A percentile compares a stretch with the other conserved stretches of the same genome.
Conservation (phyloP, 2,888 invertebrate species). For the Dorcus hopei region DNA sequence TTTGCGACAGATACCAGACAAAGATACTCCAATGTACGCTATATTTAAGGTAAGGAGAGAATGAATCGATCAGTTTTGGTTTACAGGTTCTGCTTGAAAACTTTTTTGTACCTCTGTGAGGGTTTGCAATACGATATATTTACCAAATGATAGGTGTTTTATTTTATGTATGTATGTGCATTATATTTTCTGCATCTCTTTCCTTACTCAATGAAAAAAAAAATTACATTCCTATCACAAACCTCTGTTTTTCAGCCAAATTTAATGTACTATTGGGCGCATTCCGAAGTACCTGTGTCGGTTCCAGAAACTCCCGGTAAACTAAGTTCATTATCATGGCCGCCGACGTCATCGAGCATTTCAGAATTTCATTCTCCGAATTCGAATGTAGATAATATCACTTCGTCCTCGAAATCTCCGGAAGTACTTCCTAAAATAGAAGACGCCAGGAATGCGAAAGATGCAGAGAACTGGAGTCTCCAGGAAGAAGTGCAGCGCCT, state of each 20-base stretch:
- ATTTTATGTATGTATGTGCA: too few relatives aligned
- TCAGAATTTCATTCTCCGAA: conserved; percentile 30
- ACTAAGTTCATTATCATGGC: conserved; percentile 71
- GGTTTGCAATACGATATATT: too few relatives aligned
- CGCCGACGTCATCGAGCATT: conserved; percentile 53
- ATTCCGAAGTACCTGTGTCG: conserved; percentile 67
- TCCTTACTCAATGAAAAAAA: too few relatives aligned
- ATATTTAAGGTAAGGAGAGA: conserved; percentile 65
- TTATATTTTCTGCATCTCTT: too few relatives aligned
- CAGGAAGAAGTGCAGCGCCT: conserved; percentile 55
- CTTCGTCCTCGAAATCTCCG: conserved; percentile 30
- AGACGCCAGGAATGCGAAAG: conserved; percentile 34
- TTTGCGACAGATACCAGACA: conserved; percentile 74
- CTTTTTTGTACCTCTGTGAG: not conserved
- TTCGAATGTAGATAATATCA: conserved; percentile 28
- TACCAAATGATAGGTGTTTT: too few relatives aligned
- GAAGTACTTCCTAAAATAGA: conserved; percentile 24
- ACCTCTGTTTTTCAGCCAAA: conserved; percentile 64
- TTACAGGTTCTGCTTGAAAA: not conserved
- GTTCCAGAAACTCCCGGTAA: conserved; percentile 72
- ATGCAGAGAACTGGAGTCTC: conserved; percentile 42
- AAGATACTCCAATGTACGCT: conserved; percentile 63
- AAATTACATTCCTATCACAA: too few relatives aligned
- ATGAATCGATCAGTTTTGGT: not conserved
- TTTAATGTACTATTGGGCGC: conserved; percentile 89